These are phyloP conservation scores for Orius laevigatus DNA, from an alignment of 1,140 invertebrate species.

Conservation along the genomic window DNA sequence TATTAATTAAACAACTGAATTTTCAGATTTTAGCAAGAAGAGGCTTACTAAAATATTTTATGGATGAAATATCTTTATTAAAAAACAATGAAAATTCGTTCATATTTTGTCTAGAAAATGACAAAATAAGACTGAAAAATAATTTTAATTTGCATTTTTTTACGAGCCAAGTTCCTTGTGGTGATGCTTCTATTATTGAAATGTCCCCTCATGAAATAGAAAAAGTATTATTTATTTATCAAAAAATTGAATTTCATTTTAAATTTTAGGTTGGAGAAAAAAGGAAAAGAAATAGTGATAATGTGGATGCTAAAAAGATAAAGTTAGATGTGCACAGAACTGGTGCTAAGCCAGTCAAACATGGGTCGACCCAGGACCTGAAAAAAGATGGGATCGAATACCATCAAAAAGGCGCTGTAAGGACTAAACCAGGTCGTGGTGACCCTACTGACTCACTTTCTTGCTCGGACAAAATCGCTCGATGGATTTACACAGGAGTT, in stretches of 20 bases:
- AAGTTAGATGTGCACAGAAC: constrained; percentile 55
- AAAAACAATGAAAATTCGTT: constrained; percentile 27
- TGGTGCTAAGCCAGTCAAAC: constrained; percentile 67
- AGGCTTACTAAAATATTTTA: constrained; percentile 61
- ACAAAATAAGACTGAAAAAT: constrained; percentile 31
- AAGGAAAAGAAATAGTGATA: constrained; percentile 16
- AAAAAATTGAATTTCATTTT: neutral
- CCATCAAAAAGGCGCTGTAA: constrained; percentile 52
- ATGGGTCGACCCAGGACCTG: constrained; percentile 33
- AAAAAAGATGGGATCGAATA: constrained; percentile 40
- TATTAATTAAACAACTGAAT: neutral
- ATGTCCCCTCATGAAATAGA: constrained; percentile 7
- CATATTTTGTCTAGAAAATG: constrained; percentile 26
- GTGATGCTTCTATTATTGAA: constrained; percentile 78
- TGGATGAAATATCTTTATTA: constrained; percentile 38
- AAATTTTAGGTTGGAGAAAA: neutral
- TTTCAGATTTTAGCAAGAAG: constrained; percentile 51
- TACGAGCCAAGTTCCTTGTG: constrained; percentile 76
- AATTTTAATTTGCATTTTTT: constrained; percentile 67
- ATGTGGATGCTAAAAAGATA: constrained; percentile 1
- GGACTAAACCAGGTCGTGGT: constrained; percentile 85
- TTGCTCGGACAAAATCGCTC: constrained; percentile 84
- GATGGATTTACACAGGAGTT: constrained; percentile 71
- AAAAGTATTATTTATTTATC: neutral
- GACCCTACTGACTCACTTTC: constrained; percentile 76